A percentile compares a stretch with the other conserved stretches of the same genome.
Conservation (phyloP, 2,113 vertebrate species). For the Brienomyrus brachyistius region DNA sequence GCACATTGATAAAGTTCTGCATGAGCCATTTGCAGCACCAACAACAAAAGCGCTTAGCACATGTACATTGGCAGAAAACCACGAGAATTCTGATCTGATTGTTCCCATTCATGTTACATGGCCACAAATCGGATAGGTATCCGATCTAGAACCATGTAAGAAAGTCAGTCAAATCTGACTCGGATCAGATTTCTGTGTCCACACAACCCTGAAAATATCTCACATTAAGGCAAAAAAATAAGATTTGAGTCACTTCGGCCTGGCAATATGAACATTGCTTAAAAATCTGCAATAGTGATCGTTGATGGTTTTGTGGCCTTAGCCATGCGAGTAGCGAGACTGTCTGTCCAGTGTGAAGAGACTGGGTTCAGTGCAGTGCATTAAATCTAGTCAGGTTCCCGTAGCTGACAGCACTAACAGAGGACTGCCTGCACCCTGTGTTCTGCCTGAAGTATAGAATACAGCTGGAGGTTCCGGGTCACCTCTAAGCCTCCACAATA, state of each 20-base stretch:
- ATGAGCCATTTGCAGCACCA: neutral
- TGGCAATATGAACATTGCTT: neutral
- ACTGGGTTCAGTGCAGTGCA: neutral
- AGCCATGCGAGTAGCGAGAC: neutral
- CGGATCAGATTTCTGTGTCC: neutral
- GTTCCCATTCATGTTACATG: neutral
- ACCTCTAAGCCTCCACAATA: neutral
- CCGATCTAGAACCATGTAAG: neutral
- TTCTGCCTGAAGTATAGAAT: neutral
- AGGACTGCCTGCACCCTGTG: neutral
- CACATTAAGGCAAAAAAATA: neutral
- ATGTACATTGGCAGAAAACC: neutral
- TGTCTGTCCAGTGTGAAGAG: neutral
- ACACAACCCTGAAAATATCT: neutral
- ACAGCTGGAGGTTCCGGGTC: neutral
- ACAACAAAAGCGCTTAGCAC: neutral
- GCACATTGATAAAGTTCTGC: neutral
- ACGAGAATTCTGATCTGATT: neutral
- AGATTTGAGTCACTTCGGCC: neutral
- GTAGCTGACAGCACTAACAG: neutral
- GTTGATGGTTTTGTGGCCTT: neutral
- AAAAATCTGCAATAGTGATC: neutral
- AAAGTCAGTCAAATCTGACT: neutral
- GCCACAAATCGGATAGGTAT: neutral
- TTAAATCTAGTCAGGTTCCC: neutral